Percentiles rank a stretch among this genome's conserved stretches.
Conservation (phyloP, 1,140 invertebrate genomes). For the Drosophila lowei region DNA sequence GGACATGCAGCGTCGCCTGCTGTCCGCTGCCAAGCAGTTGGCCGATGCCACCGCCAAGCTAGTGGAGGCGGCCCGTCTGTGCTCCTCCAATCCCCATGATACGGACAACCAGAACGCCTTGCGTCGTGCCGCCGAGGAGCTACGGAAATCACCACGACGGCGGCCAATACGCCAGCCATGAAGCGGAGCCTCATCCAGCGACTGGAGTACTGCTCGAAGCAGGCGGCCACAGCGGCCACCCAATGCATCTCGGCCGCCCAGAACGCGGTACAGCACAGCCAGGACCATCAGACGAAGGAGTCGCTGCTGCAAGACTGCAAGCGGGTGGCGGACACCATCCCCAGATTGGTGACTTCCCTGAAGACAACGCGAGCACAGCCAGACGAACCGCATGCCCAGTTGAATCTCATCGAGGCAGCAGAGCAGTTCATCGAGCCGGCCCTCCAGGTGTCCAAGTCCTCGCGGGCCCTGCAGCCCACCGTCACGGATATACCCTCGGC, state of each 20-base stretch:
- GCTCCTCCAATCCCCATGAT: slow-evolving; percentile 93
- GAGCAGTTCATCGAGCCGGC: slow-evolving; percentile 91
- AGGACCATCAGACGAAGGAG: slow-evolving; percentile 82
- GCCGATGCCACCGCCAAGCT: slow-evolving; percentile 98
- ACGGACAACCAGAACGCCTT: slow-evolving; percentile 92
- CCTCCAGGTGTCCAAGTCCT: slow-evolving; percentile 89
- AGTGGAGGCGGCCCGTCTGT: slow-evolving; percentile 97
- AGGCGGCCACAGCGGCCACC: slow-evolving; percentile 94
- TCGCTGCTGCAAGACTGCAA: slow-evolving; percentile 91
- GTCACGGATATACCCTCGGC: slow-evolving; percentile 91
- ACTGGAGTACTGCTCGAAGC: slow-evolving; percentile 91
- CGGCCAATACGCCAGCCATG: slow-evolving; percentile 90
- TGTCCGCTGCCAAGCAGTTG: slow-evolving; percentile 95
- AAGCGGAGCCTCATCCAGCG: slow-evolving; percentile 90
- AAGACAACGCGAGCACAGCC: slow-evolving; percentile 89
- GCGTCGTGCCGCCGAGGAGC: slow-evolving; percentile 94
- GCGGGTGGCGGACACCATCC: slow-evolving; percentile 91
- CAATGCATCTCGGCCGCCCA: slow-evolving; percentile 95
- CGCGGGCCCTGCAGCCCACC: slow-evolving; percentile 93
- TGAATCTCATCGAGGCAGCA: slow-evolving; percentile 93
- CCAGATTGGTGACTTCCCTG: slow-evolving; percentile 91
- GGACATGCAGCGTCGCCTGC: slow-evolving; percentile 93
- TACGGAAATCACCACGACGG: slow-evolving; percentile 94
- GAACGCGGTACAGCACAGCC: slow-evolving; percentile 87
- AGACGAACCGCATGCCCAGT: slow-evolving; percentile 89